Conservation (phyloP, 2,113 vertebrate species). For the Stegostoma tigrinum region DNA sequence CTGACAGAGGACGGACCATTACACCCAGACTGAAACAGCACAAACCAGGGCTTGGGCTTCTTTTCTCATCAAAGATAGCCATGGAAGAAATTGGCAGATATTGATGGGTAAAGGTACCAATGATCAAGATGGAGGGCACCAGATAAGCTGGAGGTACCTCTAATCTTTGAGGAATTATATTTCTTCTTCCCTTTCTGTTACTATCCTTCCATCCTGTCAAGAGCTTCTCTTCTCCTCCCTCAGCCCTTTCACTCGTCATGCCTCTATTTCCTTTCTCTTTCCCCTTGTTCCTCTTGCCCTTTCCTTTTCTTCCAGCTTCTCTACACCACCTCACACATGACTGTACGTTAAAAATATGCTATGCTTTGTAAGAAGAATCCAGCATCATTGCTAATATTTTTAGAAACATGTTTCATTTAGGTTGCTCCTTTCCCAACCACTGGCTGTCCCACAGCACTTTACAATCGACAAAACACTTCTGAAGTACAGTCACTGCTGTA, state of each 20-base stretch:
- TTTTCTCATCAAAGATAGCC: background rate
- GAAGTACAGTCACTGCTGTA: no score
- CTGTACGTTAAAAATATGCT: background rate
- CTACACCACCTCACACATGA: background rate
- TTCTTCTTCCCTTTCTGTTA: background rate
- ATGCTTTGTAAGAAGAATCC: background rate
- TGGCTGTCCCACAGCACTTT: no score
- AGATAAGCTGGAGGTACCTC: no score
- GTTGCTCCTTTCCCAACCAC: no score
- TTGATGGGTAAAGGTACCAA: no score
- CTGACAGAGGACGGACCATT: no score
- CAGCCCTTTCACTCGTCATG: no score
- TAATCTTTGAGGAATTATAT: background rate
- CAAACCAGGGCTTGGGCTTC: no score
- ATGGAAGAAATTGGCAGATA: no score
- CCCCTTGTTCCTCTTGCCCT: background rate
- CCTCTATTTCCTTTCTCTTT: background rate
- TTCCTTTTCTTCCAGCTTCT: background rate
- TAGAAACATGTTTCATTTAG: background rate
- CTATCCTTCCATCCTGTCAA: background rate
- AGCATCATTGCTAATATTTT: background rate
- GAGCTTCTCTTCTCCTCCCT: background rate
- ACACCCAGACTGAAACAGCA: no score
- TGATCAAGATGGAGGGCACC: no score
- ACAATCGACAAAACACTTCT: no score